Base-by-base conservation (phyloP, 2,888 invertebrate genomes). In the Lithophane socia region DNA sequence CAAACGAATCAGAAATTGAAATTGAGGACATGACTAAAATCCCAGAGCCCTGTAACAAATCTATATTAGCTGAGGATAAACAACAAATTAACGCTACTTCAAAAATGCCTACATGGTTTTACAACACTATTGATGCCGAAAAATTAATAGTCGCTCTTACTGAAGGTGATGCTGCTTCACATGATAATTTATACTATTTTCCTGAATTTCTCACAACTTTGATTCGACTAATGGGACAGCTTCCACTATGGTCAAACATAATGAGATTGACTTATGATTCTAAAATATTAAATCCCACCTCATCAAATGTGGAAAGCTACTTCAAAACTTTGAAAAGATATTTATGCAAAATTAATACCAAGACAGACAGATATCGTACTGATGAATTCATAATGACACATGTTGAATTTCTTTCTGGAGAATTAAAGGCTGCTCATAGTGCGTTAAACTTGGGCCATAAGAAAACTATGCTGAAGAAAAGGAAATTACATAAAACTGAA, bases 121-220 rank as follows among this genome's bases (percentile, higher is more conserved):
- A 47, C 47, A 47, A 47, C 56, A 4, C 56, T 56, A 56, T 56
- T 56, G 56, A 56, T 56, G 56, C 56, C n/a, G 56, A 56, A 56
- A 56, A 56, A n/a, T n/a, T 56, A 56, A 56, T 56, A 56, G 56
- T 56, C n/a, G 56, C n/a, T 56, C 56, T 56, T 56, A 56, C 56
- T 10, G 56, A 56, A 56, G 56, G n/a, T 37, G 37, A 37, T 56
- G 56, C 56, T 56, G 56, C 56, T 56, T 56, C 29, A 49, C 12
- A 56, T 56, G 56, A 56, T 12, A 56, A 56, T 56, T 56, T 56
- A 56, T 56, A 56, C 56, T 56, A 56, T 56, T 56, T 56, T 56
- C 56, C 56, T n/a, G 60, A 60, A 70, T 60, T 58, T 70, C 56
- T 56, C 12, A 56, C n/a, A n/a, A 56, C 56, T 56, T 56, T 56